Evolutionary conservation across 2,888 invertebrate species (phyloP).

Genomic region (Agrochola litura): DNA sequence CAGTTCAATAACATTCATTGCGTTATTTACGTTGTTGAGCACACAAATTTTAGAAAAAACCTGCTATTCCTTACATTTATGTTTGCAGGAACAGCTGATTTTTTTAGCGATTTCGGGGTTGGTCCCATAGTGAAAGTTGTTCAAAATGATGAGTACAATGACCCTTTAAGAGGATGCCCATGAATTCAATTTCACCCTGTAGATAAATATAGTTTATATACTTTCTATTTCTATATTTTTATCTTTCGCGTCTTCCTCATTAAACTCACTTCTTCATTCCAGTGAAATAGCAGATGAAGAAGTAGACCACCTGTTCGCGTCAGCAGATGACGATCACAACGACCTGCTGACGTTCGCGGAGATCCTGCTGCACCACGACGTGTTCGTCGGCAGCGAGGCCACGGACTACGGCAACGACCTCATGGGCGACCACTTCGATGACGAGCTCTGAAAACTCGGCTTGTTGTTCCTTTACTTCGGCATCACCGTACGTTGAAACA

Average conservation of each 20-base stretch:
- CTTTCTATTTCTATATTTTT: not conserved
- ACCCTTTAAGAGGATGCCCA: no score
- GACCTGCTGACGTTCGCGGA: conserved; percentile 94
- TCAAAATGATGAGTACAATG: no score
- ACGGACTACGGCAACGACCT: conserved; percentile 97
- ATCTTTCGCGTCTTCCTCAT: not conserved
- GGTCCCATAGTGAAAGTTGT: no score
- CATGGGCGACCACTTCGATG: conserved; percentile 94
- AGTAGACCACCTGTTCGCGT: conserved; percentile 96
- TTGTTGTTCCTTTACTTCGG: conserved; percentile 24
- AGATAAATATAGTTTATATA: no score
- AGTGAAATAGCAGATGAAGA: conserved; percentile 97
- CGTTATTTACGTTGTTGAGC: no score
- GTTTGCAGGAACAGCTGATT: no score
- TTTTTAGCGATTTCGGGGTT: no score
- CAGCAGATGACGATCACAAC: conserved; percentile 96
- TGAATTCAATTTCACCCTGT: no score
- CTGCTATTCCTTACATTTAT: no score
- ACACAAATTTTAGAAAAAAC: no score
- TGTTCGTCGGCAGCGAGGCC: conserved; percentile 98
- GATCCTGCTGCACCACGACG: conserved; percentile 95
- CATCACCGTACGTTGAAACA: conserved; percentile 25
- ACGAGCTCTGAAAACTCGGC: conserved; percentile 92
- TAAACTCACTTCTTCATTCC: conserved; percentile 22
- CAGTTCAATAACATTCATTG: no score